Evolutionary conservation across 2,797 vertebrate species (phyloP).

Genomic region (Gallinago nigripennis): DNA sequence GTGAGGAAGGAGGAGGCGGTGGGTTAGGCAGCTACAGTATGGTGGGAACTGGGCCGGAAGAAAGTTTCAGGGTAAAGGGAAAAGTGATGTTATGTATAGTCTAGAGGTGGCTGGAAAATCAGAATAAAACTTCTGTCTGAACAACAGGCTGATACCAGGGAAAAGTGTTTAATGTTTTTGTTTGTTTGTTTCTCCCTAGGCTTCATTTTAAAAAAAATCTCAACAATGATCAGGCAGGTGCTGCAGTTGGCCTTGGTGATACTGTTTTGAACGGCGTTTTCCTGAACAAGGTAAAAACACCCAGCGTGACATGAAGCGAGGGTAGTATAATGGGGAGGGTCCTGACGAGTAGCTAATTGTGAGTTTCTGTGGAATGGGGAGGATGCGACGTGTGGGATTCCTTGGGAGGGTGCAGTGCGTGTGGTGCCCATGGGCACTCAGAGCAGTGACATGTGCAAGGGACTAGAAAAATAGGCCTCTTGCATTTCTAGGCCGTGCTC

Average conservation of each 20-base stretch:
- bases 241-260: not conserved
- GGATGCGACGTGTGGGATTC: not conserved
- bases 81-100: not conserved
- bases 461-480: not conserved
- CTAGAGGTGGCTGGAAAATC: not conserved
- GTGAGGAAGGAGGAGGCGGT: not conserved
- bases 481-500: not conserved
- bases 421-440: not conserved
- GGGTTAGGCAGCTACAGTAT: not conserved
- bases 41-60: not conserved
- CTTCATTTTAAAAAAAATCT: not conserved
- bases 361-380: not conserved
- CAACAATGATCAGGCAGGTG: not conserved
- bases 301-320: not conserved
- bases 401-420: not conserved
- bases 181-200: not conserved
- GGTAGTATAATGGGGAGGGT: not conserved
- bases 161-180: not conserved
- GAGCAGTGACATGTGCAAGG: not conserved
- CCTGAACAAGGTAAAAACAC: not conserved
- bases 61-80: not conserved
- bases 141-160: not conserved
- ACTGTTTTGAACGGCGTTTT: not conserved
- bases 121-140: not conserved
- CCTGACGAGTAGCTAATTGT: not conserved